These are phyloP conservation scores for Hyles euphorbiae DNA, from an alignment of 1,140 invertebrate genomes.

Conservation along the genomic window DNA sequence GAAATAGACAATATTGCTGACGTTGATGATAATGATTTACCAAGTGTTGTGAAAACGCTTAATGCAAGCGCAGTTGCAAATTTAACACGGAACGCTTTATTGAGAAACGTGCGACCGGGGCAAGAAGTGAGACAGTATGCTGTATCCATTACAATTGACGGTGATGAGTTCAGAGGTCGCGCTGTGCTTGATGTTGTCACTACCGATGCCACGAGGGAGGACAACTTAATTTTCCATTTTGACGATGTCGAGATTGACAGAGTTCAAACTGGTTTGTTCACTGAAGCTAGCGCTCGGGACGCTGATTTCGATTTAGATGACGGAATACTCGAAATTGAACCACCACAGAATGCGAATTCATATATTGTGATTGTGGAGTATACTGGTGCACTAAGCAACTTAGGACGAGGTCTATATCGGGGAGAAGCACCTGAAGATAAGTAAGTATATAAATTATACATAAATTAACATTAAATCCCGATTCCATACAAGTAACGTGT, in stretches of 20 bases:
- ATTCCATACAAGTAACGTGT: background rate
- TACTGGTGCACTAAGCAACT: constrained; percentile 48
- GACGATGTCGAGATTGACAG: constrained; percentile 30
- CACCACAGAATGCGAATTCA: constrained; percentile 15
- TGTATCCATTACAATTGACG: constrained; percentile 36
- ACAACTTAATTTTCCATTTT: constrained; percentile 35
- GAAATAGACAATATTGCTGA: constrained; percentile 1
- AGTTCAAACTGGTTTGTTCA: constrained; percentile 39
- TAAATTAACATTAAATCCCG: background rate
- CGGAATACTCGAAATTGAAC: constrained; percentile 34
- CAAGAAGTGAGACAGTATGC: constrained; percentile 36
- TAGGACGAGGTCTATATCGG: constrained; percentile 34
- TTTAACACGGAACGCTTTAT: constrained; percentile 6
- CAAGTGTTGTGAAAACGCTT: no score
- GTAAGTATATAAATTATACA: constrained; percentile 31
- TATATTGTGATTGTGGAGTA: constrained; percentile 56
- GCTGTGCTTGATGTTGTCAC: constrained; percentile 41
- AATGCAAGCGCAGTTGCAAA: no score
- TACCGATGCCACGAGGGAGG: constrained; percentile 26
- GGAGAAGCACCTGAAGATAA: constrained; percentile 24
- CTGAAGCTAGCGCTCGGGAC: constrained; percentile 23
- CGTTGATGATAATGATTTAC: background rate
- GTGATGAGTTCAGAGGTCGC: constrained; percentile 34
- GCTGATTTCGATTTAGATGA: constrained; percentile 22
- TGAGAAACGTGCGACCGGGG: constrained; percentile 36